Percentiles rank a stretch among this genome's conserved stretches.
phyloP scores from a whole-genome alignment of 2,797 vertebrate species.

The Loris lydekkerianus region DNA sequence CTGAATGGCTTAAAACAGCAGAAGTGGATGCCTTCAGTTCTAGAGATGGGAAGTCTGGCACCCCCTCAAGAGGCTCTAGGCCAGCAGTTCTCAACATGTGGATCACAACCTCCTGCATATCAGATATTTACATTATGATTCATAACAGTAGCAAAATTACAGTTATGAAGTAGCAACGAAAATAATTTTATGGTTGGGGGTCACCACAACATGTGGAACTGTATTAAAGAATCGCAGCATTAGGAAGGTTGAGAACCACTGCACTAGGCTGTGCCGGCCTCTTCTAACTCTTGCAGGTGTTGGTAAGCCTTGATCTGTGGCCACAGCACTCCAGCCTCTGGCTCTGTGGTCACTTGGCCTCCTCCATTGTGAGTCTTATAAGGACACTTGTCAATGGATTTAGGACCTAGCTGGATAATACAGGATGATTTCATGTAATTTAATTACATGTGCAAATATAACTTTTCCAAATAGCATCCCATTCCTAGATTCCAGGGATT shows the following conservation, averaged over 20 bases:
- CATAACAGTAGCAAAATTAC: no score
- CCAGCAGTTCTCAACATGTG: no score
- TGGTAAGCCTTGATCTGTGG: rapidly evolving
- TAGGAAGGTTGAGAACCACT: no score
- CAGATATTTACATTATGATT: no score
- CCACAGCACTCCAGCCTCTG: neutral
- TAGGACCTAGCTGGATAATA: neutral
- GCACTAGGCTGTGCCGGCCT: neutral
- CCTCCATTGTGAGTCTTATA: neutral
- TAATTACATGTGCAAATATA: neutral
- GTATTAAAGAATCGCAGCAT: no score
- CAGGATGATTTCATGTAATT: neutral
- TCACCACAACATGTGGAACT: no score
- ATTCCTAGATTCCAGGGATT: neutral
- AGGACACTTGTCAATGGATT: neutral
- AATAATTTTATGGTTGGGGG: no score
- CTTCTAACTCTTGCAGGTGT: neutral
- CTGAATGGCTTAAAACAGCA: neutral
- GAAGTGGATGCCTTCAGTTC: neutral
- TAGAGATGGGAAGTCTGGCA: neutral
- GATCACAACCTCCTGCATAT: no score
- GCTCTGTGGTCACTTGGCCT: neutral
- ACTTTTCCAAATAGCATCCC: neutral
- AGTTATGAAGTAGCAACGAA: no score
- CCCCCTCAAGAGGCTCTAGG: no score